Percentiles rank a stretch among this genome's conserved stretches.
phyloP scores from a whole-genome alignment of 2,113 vertebrate species.

The Ciconia stormi region DNA sequence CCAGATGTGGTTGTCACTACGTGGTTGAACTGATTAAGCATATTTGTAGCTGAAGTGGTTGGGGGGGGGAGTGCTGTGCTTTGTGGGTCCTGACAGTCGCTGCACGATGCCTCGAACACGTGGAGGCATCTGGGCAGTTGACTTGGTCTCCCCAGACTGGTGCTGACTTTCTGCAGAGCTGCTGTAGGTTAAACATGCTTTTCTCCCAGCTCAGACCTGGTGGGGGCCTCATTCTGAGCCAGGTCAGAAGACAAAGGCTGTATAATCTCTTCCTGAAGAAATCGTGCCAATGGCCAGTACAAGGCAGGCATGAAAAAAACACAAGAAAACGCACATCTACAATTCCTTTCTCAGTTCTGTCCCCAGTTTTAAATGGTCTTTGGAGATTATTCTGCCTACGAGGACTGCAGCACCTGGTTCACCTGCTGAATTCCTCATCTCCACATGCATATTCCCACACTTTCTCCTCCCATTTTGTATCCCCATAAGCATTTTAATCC shows the following conservation, averaged over 20 bases:
- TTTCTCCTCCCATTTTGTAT: neutral
- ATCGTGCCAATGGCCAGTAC: neutral
- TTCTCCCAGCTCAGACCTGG: too few relatives aligned
- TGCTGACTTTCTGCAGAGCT: neutral
- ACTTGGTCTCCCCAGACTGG: neutral
- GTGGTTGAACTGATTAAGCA: too few relatives aligned
- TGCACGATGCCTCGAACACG: too few relatives aligned
- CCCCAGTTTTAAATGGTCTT: neutral
- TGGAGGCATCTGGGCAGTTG: neutral
- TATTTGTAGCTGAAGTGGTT: too few relatives aligned
- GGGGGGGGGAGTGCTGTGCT: neutral
- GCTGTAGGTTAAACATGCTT: neutral
- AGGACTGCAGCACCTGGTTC: neutral
- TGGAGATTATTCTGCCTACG: neutral
- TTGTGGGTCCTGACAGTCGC: neutral
- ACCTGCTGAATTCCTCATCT: neutral
- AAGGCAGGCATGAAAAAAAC: neutral
- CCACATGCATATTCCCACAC: too few relatives aligned
- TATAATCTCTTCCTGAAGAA: neutral
- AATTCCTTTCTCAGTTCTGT: neutral
- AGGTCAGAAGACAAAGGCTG: neutral
- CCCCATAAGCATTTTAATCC: neutral
- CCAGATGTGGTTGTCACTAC: too few relatives aligned
- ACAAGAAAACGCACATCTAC: too few relatives aligned
- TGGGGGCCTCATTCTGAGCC: neutral